These are phyloP conservation scores for Muscidifurax raptorellus DNA, from an alignment of 1,140 invertebrate genomes.

Conservation along the genomic window DNA sequence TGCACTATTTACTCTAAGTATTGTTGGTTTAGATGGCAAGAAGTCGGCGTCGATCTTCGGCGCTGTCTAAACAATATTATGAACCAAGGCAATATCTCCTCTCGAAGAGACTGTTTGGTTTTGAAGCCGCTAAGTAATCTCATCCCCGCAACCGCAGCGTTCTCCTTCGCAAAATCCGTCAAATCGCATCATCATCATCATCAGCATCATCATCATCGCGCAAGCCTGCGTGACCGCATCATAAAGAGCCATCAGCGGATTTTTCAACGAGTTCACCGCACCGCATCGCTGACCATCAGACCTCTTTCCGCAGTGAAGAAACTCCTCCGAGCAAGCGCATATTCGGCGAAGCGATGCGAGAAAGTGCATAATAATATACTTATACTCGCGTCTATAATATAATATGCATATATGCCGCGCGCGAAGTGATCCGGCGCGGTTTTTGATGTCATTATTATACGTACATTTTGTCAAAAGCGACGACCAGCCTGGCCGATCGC, in stretches of 20 bases:
- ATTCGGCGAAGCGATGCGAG: background rate
- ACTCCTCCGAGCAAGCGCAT: no score
- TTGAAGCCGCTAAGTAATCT: background rate
- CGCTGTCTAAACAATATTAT: background rate
- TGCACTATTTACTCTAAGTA: no score
- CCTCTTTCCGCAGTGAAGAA: background rate
- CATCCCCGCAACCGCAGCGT: background rate
- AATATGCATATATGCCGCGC: background rate
- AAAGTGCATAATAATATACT: background rate
- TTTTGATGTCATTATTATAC: constrained; percentile 12
- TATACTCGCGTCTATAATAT: background rate
- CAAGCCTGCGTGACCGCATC: background rate
- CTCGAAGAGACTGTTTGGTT: background rate
- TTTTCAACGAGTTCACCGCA: background rate
- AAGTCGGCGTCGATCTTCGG: no score
- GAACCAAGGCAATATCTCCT: background rate
- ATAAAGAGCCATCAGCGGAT: background rate
- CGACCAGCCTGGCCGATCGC: background rate
- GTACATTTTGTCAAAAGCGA: background rate
- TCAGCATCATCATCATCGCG: no score
- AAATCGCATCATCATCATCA: background rate
- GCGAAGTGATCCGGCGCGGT: background rate
- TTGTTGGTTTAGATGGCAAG: no score
- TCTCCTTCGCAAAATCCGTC: background rate
- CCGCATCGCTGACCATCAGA: background rate